Evolutionary conservation across 2,797 vertebrate species (phyloP), one percentile per base, ranked within the genome.

Genomic region (Pitangus sulphuratus): DNA sequence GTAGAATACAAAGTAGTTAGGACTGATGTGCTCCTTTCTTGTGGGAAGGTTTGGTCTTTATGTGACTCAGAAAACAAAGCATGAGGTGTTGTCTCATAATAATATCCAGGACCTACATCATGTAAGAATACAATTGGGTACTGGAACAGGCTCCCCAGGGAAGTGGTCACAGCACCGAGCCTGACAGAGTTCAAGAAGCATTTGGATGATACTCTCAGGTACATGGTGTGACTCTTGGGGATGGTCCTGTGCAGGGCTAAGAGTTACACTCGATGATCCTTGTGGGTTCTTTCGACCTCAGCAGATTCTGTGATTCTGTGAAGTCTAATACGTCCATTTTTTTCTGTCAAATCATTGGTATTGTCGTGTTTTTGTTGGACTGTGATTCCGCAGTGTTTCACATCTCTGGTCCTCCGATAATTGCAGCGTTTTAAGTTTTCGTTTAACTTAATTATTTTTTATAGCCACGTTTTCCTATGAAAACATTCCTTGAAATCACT

Each of bases 361-460:
- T 28, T 48, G 15, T 14, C 0, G 1, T 47, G 25, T 5, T 75
- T 84, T 44, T 51, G 18, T 25, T 31, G 57, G 53, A 62, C 77
- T 60, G 69, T 24, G n/a, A 35, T 72, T 53, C 61, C 44, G 71
- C 40, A 17, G 48, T 8, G 40, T 40, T 85, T 35, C 48, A 26
- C 37, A 12, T 58, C 53, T 21, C 30, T 5, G 15, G 12, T 58
- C 37, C 57, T 61, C 42, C 53, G 42, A n/a, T 25, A 12, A 42
- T 47, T 13, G 8, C 75, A 20, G 19, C 10, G 9, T 30, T 91
- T 44, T 17, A 37, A 48, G 48, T 60, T 88, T 62, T 58, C 3
- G 3, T 40, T 33, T 66, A 0, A 28, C 44, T n/a, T 40, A 19
- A 14, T 1, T 45, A 22, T 45, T 19, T 25, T 54, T 47, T 16